Evolutionary conservation across 2,113 vertebrate genomes (phyloP).

Genomic region (Cranoglanis bouderius): DNA sequence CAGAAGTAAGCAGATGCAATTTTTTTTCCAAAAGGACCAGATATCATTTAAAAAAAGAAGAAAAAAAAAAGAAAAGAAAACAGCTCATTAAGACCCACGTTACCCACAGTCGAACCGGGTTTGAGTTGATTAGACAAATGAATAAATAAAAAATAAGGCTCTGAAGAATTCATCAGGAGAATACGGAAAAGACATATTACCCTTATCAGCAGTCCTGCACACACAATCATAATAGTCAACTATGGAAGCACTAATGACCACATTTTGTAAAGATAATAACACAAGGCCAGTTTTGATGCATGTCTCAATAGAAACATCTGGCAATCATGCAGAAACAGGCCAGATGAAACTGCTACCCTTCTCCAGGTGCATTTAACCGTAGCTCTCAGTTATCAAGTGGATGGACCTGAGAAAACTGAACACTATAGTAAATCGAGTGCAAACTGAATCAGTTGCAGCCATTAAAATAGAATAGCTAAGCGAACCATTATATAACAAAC

Average conservation of each 20-base stretch:
- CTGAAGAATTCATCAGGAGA: background rate
- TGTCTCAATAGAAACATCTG: background rate
- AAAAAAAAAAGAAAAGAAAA: background rate
- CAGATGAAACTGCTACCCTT: background rate
- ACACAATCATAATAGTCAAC: background rate
- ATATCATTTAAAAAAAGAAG: background rate
- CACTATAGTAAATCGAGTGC: background rate
- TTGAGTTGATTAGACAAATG: background rate
- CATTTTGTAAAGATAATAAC: background rate
- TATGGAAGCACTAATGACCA: background rate
- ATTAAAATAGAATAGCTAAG: background rate
- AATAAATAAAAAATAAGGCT: background rate
- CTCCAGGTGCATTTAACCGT: background rate
- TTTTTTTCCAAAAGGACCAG: background rate
- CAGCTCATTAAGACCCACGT: background rate
- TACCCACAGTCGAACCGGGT: constrained; percentile 1
- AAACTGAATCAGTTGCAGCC: background rate
- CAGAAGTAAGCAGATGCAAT: background rate
- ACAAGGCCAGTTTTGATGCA: background rate
- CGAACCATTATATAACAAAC: background rate
- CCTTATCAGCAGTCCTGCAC: background rate
- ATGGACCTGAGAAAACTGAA: background rate
- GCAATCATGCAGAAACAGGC: background rate
- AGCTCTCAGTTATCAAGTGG: background rate
- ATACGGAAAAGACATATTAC: background rate